These are phyloP conservation scores for Cheilosia impressa DNA, from an alignment of 2,888 invertebrate genomes.

Conservation along the genomic window DNA sequence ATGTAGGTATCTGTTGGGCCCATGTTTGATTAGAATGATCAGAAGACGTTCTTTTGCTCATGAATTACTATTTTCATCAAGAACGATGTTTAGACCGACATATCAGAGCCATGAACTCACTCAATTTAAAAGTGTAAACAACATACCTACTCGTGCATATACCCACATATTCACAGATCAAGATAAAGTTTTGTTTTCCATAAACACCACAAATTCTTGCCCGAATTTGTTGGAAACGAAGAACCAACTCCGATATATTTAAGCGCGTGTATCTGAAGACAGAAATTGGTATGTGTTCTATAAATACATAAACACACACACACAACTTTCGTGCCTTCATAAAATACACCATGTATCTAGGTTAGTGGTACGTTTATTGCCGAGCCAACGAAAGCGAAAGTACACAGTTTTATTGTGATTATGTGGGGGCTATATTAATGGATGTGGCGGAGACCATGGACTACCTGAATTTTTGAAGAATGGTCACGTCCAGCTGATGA, in stretches of 20 bases:
- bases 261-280: constrained; percentile 26
- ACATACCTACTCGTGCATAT: neutral
- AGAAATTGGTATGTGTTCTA: constrained; percentile 23
- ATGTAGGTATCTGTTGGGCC: too few relatives aligned
- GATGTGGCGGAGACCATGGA: constrained; percentile 1
- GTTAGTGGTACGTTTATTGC: constrained; percentile 49
- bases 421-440: constrained; percentile 7
- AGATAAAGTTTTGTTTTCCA: constrained; percentile 22
- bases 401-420: constrained; percentile 27
- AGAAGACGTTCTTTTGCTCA: too few relatives aligned
- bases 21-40: constrained; percentile 4
- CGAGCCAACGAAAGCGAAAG: constrained; percentile 41
- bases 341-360: constrained; percentile 42
- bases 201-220: constrained; percentile 1
- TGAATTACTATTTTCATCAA: constrained; percentile 2
- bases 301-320: constrained; percentile 30
- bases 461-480: constrained; percentile 18
- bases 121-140: constrained; percentile 18
- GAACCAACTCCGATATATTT: constrained; percentile 11
- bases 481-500: constrained; percentile 14
- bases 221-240: neutral
- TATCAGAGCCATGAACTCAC: constrained; percentile 1
- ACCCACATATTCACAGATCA: neutral
- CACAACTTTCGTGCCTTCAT: constrained; percentile 9
- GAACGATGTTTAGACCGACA: neutral